Percentiles rank a stretch among this genome's conserved stretches.
phyloP scores from a whole-genome alignment of 2,888 invertebrate genomes.

The Cheilosia soror region DNA sequence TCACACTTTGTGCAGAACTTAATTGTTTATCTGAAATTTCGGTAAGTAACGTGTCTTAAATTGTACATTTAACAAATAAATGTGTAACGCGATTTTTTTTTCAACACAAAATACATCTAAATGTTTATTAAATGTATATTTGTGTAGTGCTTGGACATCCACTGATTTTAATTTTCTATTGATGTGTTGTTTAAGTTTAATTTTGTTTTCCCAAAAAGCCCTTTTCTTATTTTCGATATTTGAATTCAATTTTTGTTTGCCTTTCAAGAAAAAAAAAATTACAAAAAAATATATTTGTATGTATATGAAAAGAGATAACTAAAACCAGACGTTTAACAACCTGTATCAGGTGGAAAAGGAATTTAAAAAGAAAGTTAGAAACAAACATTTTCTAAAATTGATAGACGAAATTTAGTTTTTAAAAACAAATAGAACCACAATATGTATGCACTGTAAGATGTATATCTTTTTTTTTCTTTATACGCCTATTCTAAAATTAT shows the following conservation, averaged over 20 bases:
- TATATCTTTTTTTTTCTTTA: conserved; percentile 8
- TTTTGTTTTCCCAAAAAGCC: conserved; percentile 1
- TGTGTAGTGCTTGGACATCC: conserved; percentile 62
- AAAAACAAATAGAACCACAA: neutral
- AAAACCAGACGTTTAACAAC: conserved; percentile 58
- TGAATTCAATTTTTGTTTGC: conserved; percentile 11
- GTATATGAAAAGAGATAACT: conserved; percentile 35
- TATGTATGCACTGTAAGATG: neutral
- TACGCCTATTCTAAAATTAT: conserved; percentile 12
- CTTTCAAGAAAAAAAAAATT: conserved; percentile 25
- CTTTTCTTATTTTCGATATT: neutral
- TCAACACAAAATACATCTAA: conserved; percentile 17
- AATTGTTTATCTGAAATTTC: conserved; percentile 11
- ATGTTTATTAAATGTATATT: conserved; percentile 25
- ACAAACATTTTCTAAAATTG: conserved; percentile 6
- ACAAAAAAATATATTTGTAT: conserved; percentile 25
- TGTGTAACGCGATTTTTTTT: conserved; percentile 11
- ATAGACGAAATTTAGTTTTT: conserved; percentile 7
- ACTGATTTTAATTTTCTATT: conserved; percentile 26
- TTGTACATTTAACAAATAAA: conserved; percentile 8
- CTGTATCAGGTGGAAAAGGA: conserved; percentile 73
- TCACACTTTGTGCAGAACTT: conserved; percentile 4
- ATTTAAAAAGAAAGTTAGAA: conserved; percentile 47
- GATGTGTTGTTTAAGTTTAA: neutral
- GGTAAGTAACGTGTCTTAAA: conserved; percentile 54